Conservation (phyloP, 2,888 invertebrate species). For the Cosmia trapezina region DNA sequence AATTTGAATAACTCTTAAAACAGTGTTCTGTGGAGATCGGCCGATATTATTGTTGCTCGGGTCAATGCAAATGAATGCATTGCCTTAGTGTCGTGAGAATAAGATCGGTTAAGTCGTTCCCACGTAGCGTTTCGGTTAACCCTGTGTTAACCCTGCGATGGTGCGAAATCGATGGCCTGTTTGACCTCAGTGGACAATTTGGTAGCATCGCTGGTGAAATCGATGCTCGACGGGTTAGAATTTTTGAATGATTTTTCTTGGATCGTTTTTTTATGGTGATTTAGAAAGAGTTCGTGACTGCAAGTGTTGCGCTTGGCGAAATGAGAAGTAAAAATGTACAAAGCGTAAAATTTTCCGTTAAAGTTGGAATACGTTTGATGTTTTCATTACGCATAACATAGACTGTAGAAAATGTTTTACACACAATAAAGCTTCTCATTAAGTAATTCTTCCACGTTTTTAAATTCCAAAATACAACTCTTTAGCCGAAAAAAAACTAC, state of each 20-base stretch:
- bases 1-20: conserved; percentile 66
- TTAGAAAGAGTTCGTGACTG: conserved; percentile 15
- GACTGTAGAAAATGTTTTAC: conserved; percentile 1
- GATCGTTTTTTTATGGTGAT: conserved; percentile 39
- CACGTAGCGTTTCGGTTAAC: conserved; percentile 81
- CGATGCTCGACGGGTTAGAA: conserved; percentile 28
- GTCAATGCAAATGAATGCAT: conserved; percentile 79
- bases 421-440: conserved; percentile 18
- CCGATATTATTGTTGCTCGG: conserved; percentile 77
- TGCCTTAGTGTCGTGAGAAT: conserved; percentile 78
- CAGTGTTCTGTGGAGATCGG: conserved; percentile 59
- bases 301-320: background rate
- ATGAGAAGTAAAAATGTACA: background rate
- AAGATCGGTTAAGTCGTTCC: conserved; percentile 73
- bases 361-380: conserved; percentile 2
- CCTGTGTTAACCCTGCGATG: conserved; percentile 78
- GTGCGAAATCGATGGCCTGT: conserved; percentile 76
- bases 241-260: conserved; percentile 47
- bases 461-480: conserved; percentile 25
- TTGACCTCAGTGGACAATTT: conserved; percentile 65
- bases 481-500: conserved; percentile 49
- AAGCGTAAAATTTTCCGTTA: background rate
- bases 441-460: conserved; percentile 13
- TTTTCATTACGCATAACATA: conserved; percentile 8
- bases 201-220: conserved; percentile 60